Conservation (phyloP, 2,113 vertebrate genomes). For the Calyptomena viridis region DNA sequence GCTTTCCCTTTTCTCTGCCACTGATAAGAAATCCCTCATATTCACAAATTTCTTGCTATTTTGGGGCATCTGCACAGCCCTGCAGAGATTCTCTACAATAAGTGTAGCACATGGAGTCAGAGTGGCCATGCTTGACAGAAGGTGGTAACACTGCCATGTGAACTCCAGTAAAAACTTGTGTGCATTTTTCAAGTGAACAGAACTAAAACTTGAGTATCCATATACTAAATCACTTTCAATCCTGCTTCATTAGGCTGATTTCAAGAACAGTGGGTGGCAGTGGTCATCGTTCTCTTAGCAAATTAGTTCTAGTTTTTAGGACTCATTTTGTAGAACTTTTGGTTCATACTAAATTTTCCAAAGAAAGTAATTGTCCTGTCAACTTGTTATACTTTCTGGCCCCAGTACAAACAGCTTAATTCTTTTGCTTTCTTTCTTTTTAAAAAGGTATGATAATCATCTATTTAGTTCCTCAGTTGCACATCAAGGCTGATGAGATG, state of each 20-base stretch:
- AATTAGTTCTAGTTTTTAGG: neutral
- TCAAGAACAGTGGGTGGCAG: neutral
- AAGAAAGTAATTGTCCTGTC: neutral
- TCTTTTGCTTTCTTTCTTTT: neutral
- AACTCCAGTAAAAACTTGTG: neutral
- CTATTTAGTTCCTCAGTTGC: neutral
- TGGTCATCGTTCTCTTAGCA: neutral
- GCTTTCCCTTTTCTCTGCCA: neutral
- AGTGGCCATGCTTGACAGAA: neutral
- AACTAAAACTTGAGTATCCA: neutral
- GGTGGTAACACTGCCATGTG: neutral
- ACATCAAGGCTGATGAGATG: neutral
- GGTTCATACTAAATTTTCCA: neutral
- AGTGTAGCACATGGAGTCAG: neutral
- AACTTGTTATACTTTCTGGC: neutral
- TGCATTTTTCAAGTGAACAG: neutral
- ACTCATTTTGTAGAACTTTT: neutral
- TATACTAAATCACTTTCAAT: neutral
- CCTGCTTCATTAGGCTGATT: neutral
- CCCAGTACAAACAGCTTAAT: neutral
- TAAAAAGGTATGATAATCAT: neutral
- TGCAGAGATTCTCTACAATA: neutral
- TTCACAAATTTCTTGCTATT: neutral
- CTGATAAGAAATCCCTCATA: rapidly evolving
- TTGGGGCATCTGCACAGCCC: neutral